phyloP scores from a whole-genome alignment of 2,797 vertebrate species.

The Lateolabrax maculatus region DNA sequence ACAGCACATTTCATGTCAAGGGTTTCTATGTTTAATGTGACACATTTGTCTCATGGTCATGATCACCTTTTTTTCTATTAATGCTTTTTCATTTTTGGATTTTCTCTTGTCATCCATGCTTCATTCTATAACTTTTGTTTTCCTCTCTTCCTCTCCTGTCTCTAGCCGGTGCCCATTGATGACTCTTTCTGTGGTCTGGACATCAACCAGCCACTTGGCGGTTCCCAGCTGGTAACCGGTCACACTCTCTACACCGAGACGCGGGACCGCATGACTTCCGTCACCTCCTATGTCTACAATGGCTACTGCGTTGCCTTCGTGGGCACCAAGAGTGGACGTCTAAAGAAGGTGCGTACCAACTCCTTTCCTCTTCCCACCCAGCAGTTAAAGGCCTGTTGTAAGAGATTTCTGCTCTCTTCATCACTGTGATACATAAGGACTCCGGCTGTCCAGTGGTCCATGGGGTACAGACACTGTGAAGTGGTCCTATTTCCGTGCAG shows the following conservation, averaged over 20 bases:
- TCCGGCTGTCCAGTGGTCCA: conserved; percentile 34
- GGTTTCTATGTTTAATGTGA: conserved; percentile 29
- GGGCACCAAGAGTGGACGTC: conserved; percentile 95
- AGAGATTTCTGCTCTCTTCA: conserved; percentile 16
- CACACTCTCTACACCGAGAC: conserved; percentile 93
- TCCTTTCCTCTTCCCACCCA: not conserved
- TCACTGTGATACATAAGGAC: conserved; percentile 26
- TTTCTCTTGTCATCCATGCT: not conserved
- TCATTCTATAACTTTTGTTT: not conserved
- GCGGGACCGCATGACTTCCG: conserved; percentile 95
- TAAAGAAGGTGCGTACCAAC: conserved; percentile 93
- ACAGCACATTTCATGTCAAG: conserved; percentile 9
- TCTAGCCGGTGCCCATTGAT: conserved; percentile 96
- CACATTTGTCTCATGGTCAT: conserved; percentile 30
- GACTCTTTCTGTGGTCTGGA: conserved; percentile 98
- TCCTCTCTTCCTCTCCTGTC: conserved; percentile 1
- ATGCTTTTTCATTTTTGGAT: not conserved
- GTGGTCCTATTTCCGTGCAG: conserved; percentile 58
- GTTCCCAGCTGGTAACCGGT: conserved; percentile 93
- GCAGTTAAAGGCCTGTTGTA: conserved; percentile 25
- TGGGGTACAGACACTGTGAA: conserved; percentile 44
- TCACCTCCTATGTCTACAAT: conserved; percentile 96
- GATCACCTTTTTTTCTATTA: not conserved
- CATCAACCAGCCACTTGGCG: conserved; percentile 98
- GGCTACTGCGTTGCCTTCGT: conserved; percentile 97